A percentile compares a stretch with the other conserved stretches of the same genome.
These are phyloP conservation scores for Hyposoter dolosus DNA, from an alignment of 2,888 invertebrate genomes.

Conservation along the genomic window DNA sequence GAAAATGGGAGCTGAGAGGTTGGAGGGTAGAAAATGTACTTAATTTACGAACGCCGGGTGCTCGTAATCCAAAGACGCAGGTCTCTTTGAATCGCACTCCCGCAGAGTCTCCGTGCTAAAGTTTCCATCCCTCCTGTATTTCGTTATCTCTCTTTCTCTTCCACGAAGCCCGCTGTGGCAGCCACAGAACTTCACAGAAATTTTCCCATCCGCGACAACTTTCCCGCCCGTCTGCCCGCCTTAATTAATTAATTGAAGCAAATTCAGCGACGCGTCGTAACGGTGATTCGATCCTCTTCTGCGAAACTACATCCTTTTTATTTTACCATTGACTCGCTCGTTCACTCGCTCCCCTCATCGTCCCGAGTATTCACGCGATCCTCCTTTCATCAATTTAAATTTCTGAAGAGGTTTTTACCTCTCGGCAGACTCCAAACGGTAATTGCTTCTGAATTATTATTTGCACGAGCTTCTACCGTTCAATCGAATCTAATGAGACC, in stretches of 20 bases:
- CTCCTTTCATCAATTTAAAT: conserved; percentile 13
- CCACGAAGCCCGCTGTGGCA: not conserved
- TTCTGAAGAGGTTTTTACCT: conserved; percentile 19
- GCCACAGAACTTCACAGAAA: conserved; percentile 14
- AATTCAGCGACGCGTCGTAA: conserved; percentile 64
- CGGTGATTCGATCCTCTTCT: conserved; percentile 45
- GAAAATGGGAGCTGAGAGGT: conserved; percentile 34
- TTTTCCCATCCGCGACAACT: conserved; percentile 27
- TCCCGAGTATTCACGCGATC: not conserved
- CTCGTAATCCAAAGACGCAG: conserved; percentile 65
- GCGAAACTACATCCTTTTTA: conserved; percentile 24
- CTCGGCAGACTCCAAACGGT: not conserved
- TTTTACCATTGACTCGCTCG: conserved; percentile 11
- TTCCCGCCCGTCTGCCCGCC: conserved; percentile 46
- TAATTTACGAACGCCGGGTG: conserved; percentile 66
- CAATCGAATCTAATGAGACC: conserved; percentile 6
- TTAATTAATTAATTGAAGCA: conserved; percentile 71
- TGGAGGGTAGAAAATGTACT: conserved; percentile 50
- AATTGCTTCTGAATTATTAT: conserved; percentile 18
- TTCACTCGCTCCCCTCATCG: not conserved
- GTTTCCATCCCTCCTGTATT: not conserved
- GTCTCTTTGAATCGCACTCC: conserved; percentile 32
- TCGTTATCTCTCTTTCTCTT: conserved; percentile 14
- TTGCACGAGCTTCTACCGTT: conserved; percentile 9
- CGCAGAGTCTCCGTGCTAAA: not conserved